These are phyloP conservation scores for Drosophila orosa DNA, from an alignment of 1,140 invertebrate species.

Conservation along the genomic window DNA sequence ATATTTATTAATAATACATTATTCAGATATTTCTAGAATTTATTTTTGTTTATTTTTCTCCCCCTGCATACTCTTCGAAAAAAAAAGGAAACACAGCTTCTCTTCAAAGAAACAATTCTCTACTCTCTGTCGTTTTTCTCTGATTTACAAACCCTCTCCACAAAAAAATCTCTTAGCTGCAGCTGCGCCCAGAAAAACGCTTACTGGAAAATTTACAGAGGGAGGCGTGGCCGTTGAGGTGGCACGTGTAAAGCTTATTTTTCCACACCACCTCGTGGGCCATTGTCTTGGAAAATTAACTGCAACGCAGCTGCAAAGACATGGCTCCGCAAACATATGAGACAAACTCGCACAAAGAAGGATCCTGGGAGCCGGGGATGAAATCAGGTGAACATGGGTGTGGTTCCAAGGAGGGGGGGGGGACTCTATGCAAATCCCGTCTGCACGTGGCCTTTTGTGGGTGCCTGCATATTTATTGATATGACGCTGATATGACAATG, in stretches of 20 bases:
- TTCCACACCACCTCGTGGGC: constrained; percentile 61
- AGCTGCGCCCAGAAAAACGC: constrained; percentile 22
- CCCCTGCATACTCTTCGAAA: background rate
- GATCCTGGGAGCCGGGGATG: constrained; percentile 6
- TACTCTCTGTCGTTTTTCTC: constrained; percentile 4
- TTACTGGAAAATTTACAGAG: constrained; percentile 27
- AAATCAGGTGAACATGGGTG: constrained; percentile 31
- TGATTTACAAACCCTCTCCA: constrained; percentile 14
- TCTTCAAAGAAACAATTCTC: constrained; percentile 1
- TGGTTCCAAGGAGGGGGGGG: background rate
- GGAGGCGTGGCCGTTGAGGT: constrained; percentile 64
- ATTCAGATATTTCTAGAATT: accelerated
- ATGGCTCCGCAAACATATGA: constrained; percentile 52
- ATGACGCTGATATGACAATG: constrained; percentile 79
- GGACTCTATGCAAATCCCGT: constrained; percentile 62
- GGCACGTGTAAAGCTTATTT: constrained; percentile 79
- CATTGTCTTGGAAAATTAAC: constrained; percentile 82
- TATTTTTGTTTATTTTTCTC: background rate
- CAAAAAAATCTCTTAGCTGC: constrained; percentile 16
- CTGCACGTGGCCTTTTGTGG: constrained; percentile 69
- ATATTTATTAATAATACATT: background rate
- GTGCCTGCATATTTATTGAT: constrained; percentile 77
- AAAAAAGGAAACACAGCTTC: background rate
- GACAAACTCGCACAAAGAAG: constrained; percentile 61
- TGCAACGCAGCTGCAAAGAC: constrained; percentile 60